These are phyloP conservation scores for Syngnathus scovelli DNA, from an alignment of 2,113 vertebrate species.

Conservation along the genomic window DNA sequence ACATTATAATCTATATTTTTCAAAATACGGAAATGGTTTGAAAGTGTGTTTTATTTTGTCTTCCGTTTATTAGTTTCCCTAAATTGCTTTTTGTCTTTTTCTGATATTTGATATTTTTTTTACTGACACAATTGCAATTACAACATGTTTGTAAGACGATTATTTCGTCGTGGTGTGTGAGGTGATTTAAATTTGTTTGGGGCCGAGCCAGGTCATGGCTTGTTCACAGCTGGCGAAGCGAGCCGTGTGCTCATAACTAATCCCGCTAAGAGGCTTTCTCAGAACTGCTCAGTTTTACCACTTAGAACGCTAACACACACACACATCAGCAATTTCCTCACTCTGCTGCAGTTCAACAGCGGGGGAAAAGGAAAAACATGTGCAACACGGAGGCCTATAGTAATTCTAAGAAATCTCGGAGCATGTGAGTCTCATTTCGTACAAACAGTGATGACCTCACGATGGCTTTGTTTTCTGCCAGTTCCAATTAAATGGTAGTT, in stretches of 20 bases:
- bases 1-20: background rate
- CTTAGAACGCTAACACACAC: slow-evolving; percentile 17
- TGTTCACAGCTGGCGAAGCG: slow-evolving; percentile 20
- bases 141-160: background rate
- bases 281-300: slow-evolving; percentile 41
- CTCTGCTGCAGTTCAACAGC: background rate
- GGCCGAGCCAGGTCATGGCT: background rate
- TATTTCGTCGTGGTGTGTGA: background rate
- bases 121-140: no score
- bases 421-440: background rate
- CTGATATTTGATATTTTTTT: no score
- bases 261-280: slow-evolving; percentile 64
- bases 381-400: background rate
- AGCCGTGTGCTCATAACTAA: slow-evolving; percentile 57
- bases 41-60: background rate
- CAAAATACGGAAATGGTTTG: background rate
- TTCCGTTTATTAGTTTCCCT: no score
- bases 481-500: background rate
- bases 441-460: background rate
- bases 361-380: background rate
- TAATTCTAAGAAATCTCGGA: background rate
- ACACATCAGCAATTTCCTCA: background rate
- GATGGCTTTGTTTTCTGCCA: background rate
- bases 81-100: no score
- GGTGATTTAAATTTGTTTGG: slow-evolving; percentile 3